phyloP scores from a whole-genome alignment of 2,888 invertebrate genomes.

The Rhamphomyia laevipes region DNA sequence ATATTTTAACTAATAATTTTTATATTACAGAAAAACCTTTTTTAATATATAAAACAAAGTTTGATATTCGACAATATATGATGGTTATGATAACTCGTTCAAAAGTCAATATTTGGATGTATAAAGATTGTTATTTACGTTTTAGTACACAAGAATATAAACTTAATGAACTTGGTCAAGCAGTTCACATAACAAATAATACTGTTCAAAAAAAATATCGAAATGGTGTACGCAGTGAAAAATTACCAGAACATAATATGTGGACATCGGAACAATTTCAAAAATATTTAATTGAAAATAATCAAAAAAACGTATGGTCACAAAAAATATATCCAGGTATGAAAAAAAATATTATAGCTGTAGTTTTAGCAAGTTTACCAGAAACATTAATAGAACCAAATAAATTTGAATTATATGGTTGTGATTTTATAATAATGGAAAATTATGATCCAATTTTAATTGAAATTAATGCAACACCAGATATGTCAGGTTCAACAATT shows the following conservation, averaged over 20 bases:
- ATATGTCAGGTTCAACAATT: conserved; percentile 67
- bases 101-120: conserved; percentile 76
- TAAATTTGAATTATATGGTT: conserved; percentile 82
- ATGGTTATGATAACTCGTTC: conserved; percentile 55
- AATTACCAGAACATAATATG: conserved; percentile 69
- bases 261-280: conserved; percentile 68
- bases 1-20: no score
- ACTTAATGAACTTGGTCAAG: conserved; percentile 66
- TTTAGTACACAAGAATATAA: conserved; percentile 78
- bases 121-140: conserved; percentile 70
- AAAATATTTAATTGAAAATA: conserved; percentile 43
- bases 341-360: conserved; percentile 69
- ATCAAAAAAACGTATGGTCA: conserved; percentile 44
- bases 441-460: conserved; percentile 79
- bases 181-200: conserved; percentile 78
- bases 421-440: conserved; percentile 82
- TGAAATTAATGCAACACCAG: conserved; percentile 85
- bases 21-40: conserved; percentile 58
- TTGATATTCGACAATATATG: conserved; percentile 86
- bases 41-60: conserved; percentile 74
- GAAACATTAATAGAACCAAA: conserved; percentile 55
- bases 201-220: conserved; percentile 67
- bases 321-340: conserved; percentile 72
- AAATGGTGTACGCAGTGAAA: conserved; percentile 14
- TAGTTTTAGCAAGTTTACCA: conserved; percentile 66